phyloP scores from a whole-genome alignment of 2,797 vertebrate species.

The Coregonus suidteri region DNA sequence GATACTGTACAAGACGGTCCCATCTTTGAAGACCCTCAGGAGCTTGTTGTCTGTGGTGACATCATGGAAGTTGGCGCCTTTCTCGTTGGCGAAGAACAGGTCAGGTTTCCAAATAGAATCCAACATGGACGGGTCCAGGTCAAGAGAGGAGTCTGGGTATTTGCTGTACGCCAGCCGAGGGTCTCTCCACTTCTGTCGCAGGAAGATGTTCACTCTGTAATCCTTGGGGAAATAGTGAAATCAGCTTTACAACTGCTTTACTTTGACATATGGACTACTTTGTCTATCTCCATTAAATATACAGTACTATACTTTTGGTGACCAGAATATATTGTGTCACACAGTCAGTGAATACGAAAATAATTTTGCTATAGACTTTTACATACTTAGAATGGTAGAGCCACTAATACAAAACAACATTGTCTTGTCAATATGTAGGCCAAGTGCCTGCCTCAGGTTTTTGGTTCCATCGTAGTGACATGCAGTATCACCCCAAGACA shows the following conservation, averaged over 20 bases:
- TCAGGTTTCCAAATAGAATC: slow-evolving; percentile 99
- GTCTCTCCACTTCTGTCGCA: slow-evolving; percentile 98
- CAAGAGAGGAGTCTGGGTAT: slow-evolving; percentile 94
- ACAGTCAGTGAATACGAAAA: not conserved
- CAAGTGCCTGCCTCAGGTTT: not conserved
- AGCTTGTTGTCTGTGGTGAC: slow-evolving; percentile 98
- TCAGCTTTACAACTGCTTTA: not conserved
- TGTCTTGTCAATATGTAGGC: not conserved
- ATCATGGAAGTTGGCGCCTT: slow-evolving; percentile 97
- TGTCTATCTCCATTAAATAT: not conserved
- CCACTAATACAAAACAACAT: not conserved
- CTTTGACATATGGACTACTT: not conserved
- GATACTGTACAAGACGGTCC: slow-evolving; percentile 96
- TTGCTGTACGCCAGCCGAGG: slow-evolving; percentile 94
- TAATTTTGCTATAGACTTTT: not conserved
- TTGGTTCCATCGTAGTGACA: slow-evolving; percentile 6
- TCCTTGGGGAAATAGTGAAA: slow-evolving; percentile 67
- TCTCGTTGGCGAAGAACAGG: slow-evolving; percentile 98
- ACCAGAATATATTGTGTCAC: no score
- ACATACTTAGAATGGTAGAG: slow-evolving; percentile 3
- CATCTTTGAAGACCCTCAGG: slow-evolving; percentile 95
- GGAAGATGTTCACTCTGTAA: slow-evolving; percentile 99
- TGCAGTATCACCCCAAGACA: not conserved
- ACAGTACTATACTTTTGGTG: not conserved
- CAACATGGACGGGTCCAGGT: slow-evolving; percentile 97